Base-by-base conservation (phyloP, 2,888 invertebrate genomes). In the Meiosimyza decipiens region DNA sequence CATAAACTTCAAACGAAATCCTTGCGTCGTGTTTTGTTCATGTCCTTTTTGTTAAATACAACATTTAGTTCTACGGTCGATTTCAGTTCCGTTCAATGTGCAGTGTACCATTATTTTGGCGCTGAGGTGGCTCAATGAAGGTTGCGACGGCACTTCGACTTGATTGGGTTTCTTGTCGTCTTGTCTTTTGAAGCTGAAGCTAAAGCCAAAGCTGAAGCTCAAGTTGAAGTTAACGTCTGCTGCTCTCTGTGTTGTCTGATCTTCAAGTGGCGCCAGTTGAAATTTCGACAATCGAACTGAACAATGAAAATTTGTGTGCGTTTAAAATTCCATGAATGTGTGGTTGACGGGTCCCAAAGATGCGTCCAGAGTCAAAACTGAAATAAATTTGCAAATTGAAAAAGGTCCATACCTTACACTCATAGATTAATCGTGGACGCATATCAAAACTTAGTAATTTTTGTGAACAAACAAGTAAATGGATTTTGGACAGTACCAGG, bases 231-330 rank as follows among this genome's bases (percentile, higher is more conserved):
- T 40, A 40, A 40, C 6, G 40, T 40, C 63, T 13, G 55, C 52
- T 47, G 55, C 28, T 49, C 59, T 49, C 72, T 68, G 72, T 72
- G 72, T 73, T 77, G 78, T 77, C 76, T 81, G 84, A 83, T 83
- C 83, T 83, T 83, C 84, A 83, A 84, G 83, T 83, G 83, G 83
- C 83, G 83, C 83, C 83, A 83, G 83, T 81, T 82, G 78, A 83
- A 83, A 82, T 82, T 83, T 83, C 76, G 62, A 72, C 55, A 69
- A 64, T 12, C 40, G 49, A 64, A 65, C 40, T 73, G 73, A 78
- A 77, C 78, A 78, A 77, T 77, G 78, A 77, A 71, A 75, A 74
- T 76, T 76, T 76, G 71, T 74, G 73, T 75, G 74, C 73, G 76
- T 77, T 68, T 74, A 64, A 71, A 71, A 71, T 71, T 64, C 71